Evolutionary conservation across 2,888 invertebrate species (phyloP), one percentile per base, ranked within the genome.

Genomic region (Theretra japonica): DNA sequence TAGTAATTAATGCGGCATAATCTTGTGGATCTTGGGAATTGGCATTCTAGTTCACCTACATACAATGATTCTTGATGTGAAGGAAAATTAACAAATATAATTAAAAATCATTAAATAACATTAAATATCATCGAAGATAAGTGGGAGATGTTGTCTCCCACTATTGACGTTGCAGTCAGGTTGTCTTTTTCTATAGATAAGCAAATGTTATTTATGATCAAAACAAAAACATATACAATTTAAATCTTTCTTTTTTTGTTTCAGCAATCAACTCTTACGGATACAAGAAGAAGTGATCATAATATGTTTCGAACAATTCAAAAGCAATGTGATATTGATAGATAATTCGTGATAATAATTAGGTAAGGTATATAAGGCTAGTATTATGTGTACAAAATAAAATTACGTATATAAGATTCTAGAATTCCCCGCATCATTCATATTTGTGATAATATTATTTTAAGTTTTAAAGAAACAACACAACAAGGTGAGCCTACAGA

Each of bases 261-360:
- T 70, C 94, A 96, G 96, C 96, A 17, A 96, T 96, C 85, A 96
- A 97, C 86, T 96, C 96, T 0, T 97, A 96, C 83, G 97, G 97
- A 65, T 97, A 96, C 89, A 96, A 96, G 78, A 97, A 90, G 81
- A 89, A 90, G 79, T 89, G 81, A 86, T 53, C 58, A 28, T 62
- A 53, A n/a, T 30, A 33, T 50, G n/a, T 57, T 71, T 68, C 30
- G 68, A 50, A 71, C 65, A 71, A 73, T 65, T 78, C 75, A 74
- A 77, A 79, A 79, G 65, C 58, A 70, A 71, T 82, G 80, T 81
- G 81, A 82, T 82, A 81, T 74, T 69, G 74, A 59, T 74, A 73
- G 71, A 73, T 79, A 80, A 77, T 81, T 77, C 82, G 80, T 79
- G 82, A 80, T 81, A 80, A 71, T 75, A 73, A 62, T 65, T 69